Base-by-base conservation (phyloP, 2,888 invertebrate species). In the Quadriops clusia region DNA sequence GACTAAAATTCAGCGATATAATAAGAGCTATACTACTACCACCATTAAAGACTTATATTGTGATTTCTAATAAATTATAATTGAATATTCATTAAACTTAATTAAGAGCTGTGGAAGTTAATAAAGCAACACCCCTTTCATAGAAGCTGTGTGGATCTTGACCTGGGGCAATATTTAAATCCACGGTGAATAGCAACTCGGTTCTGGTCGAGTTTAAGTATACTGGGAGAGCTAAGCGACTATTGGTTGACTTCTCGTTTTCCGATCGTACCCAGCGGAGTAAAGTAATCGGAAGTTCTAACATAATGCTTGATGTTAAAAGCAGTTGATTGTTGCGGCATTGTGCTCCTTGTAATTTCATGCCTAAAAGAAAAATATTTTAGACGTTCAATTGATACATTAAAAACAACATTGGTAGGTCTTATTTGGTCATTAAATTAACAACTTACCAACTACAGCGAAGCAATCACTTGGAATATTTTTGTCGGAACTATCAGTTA, bases 101-200 rank as follows among this genome's bases (percentile, higher is more conserved):
- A 61, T 87, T 87, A 46, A 91, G 74, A 39, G 85, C 79, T 21
- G 90, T 89, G 23, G 95, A 95, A 12, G 91, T 89, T 52, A 95
- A 75, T 23, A 98, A 73, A 27, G 97, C 97, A 13, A 99, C 97
- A 44, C 98, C 98, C 30, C 98, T 72, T 63, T 98, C 95, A 64
- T 95, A 97, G 72, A 98, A 97, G 59, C 89, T 90, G 59, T 91
- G 91, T 31, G 82, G 84, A 53, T 90, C 90, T 56, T 90, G 87
- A 18, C 84, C 85, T 26, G 87, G 77, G 27, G 86, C 86, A 30
- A 93, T 82, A 47, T 87, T 83, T 58, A 98, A 74, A 50, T 95
- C 89, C 33, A 98, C 81, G 0, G 94, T 94, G 65, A 97, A 97
- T 40, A 98, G 68, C 35, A 94, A 70, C 60, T 95, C 95, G 1